phyloP scores from a whole-genome alignment of 2,797 vertebrate species.

The Hoplostethus atlanticus region DNA sequence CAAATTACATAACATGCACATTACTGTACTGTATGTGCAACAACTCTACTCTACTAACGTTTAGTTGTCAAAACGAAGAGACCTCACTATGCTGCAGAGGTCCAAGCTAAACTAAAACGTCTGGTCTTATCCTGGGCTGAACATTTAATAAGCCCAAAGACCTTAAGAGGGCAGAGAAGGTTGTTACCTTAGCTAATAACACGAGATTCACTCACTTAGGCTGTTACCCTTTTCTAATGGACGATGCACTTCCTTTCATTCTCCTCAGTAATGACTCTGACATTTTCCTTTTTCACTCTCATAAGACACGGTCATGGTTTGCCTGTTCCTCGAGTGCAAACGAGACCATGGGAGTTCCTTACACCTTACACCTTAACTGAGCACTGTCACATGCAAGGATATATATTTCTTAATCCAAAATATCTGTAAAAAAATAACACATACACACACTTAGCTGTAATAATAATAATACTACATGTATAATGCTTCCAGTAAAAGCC shows the following conservation, averaged over 20 bases:
- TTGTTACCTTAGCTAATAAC: too few species aligned
- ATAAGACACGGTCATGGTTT: too few species aligned
- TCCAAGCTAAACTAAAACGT: slow-evolving; percentile 3
- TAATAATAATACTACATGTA: background rate
- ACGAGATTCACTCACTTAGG: background rate
- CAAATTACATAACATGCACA: background rate
- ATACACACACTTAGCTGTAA: too few species aligned
- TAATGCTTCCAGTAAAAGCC: background rate
- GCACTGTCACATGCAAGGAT: too few species aligned
- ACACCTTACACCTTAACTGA: too few species aligned
- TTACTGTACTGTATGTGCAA: background rate
- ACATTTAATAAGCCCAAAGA: background rate
- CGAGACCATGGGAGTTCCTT: too few species aligned
- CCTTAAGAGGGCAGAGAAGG: background rate
- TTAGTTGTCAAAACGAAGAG: background rate
- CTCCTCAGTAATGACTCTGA: background rate
- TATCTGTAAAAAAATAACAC: too few species aligned
- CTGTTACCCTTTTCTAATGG: slow-evolving; percentile 1
- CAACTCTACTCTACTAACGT: background rate
- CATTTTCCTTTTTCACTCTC: background rate
- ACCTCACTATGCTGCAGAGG: background rate
- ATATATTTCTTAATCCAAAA: too few species aligned
- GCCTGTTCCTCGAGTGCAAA: too few species aligned
- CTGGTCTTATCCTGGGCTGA: slow-evolving; percentile 3
- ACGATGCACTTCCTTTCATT: background rate